Evolutionary conservation across 2,888 invertebrate species (phyloP).

Genomic region (Pocota personata): DNA sequence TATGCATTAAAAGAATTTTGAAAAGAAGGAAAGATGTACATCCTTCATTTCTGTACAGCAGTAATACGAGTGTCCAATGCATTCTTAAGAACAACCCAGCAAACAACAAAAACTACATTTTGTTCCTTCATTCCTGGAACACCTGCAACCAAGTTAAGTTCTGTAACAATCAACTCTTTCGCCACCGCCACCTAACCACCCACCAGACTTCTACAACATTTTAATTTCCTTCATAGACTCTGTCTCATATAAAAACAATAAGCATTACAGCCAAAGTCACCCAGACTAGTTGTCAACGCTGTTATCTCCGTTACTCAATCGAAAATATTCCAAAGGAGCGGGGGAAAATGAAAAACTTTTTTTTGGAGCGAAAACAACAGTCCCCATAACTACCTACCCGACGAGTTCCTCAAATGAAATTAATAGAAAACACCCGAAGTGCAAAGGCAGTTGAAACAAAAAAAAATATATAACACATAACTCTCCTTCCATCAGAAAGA

Average conservation of each 20-base stretch:
- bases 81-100: too few species aligned
- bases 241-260: slow-evolving; percentile 19
- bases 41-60: too few species aligned
- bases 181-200: too few species aligned
- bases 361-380: slow-evolving; percentile 28
- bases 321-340: neutral
- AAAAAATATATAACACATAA: neutral
- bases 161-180: too few species aligned
- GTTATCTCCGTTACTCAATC: slow-evolving; percentile 29
- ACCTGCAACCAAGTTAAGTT: too few species aligned
- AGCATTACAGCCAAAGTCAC: neutral
- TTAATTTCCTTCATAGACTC: slow-evolving; percentile 60
- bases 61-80: too few species aligned
- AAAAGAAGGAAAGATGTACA: too few species aligned
- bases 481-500: neutral
- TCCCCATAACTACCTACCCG: neutral
- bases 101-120: too few species aligned
- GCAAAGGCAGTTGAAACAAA: slow-evolving; percentile 10
- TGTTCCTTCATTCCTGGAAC: too few species aligned
- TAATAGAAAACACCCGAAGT: slow-evolving; percentile 50
- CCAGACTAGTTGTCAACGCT: slow-evolving; percentile 8
- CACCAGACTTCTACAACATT: slow-evolving; percentile 1
- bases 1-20: too few species aligned
- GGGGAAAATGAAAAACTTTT: slow-evolving; percentile 36
- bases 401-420: slow-evolving; percentile 54